A percentile compares a stretch with the other conserved stretches of the same genome.
These are phyloP conservation scores for Cabera pusaria DNA, from an alignment of 2,888 invertebrate genomes.

Conservation along the genomic window DNA sequence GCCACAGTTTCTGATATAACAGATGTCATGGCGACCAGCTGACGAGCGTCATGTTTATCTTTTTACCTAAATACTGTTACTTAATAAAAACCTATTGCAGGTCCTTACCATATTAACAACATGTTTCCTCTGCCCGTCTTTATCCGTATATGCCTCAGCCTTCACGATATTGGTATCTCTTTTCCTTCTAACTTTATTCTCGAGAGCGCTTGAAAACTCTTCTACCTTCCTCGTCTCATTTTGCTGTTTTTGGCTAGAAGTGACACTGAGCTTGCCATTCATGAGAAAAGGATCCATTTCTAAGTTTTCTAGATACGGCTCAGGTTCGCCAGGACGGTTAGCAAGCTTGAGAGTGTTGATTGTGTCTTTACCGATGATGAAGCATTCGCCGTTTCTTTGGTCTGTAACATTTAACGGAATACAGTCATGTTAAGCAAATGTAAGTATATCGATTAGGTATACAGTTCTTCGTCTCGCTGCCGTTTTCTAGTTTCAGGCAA, in stretches of 20 bases:
- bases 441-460: too few relatives aligned
- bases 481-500: too few relatives aligned
- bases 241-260: conserved; percentile 58
- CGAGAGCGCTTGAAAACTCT: conserved; percentile 53
- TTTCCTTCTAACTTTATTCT: conserved; percentile 80
- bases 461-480: too few relatives aligned
- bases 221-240: conserved; percentile 55
- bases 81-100: too few relatives aligned
- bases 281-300: conserved; percentile 68
- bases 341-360: conserved; percentile 86
- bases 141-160: conserved; percentile 86
- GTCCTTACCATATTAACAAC: conserved; percentile 88
- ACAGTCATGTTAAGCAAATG: too few relatives aligned
- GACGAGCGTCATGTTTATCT: too few relatives aligned
- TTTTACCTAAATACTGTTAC: too few relatives aligned
- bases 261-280: conserved; percentile 61
- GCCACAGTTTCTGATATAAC: too few relatives aligned
- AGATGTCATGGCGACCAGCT: too few relatives aligned
- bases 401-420: conserved; percentile 71
- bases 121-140: conserved; percentile 87
- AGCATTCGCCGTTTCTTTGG: conserved; percentile 86
- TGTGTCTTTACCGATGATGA: conserved; percentile 76
- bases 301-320: conserved; percentile 77
- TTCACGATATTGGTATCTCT: conserved; percentile 88
- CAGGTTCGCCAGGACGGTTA: conserved; percentile 66